These are phyloP conservation scores for Proteles cristata DNA, from an alignment of 2,113 vertebrate species.

Conservation along the genomic window DNA sequence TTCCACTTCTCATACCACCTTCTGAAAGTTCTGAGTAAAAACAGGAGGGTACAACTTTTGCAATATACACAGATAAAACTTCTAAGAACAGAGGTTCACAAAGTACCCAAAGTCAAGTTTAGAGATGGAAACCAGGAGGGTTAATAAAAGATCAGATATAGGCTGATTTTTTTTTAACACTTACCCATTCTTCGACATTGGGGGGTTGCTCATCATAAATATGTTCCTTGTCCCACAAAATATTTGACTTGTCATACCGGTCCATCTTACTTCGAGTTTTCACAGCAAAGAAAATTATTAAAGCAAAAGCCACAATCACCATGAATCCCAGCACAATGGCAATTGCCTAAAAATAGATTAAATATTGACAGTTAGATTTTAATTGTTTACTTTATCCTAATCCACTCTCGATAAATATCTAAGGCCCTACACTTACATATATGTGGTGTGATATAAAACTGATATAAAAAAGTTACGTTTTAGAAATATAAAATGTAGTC, in stretches of 20 bases:
- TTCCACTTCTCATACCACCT: background rate
- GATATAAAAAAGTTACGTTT: background rate
- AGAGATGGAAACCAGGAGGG: background rate
- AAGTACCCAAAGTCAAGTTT: background rate
- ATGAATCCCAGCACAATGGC: slow-evolving; percentile 93
- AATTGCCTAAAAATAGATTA: slow-evolving; percentile 86
- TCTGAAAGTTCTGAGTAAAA: slow-evolving; percentile 45
- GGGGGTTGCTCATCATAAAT: slow-evolving; percentile 82
- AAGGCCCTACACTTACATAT: background rate
- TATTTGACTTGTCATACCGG: slow-evolving; percentile 86
- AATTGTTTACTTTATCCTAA: slow-evolving; percentile 32
- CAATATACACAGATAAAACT: background rate
- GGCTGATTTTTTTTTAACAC: slow-evolving; percentile 65
- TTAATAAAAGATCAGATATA: background rate
- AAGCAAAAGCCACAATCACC: slow-evolving; percentile 90
- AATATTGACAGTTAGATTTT: slow-evolving; percentile 31
- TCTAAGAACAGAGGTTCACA: slow-evolving; percentile 33
- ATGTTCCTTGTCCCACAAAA: slow-evolving; percentile 91
- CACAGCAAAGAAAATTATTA: slow-evolving; percentile 92
- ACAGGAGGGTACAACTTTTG: background rate
- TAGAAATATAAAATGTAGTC: background rate
- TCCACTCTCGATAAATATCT: background rate
- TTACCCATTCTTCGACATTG: slow-evolving; percentile 93
- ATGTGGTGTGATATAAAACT: background rate
- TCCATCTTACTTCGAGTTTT: slow-evolving; percentile 90